phyloP scores from a whole-genome alignment of 2,888 invertebrate genomes.

The Theristus sp. region DNA sequence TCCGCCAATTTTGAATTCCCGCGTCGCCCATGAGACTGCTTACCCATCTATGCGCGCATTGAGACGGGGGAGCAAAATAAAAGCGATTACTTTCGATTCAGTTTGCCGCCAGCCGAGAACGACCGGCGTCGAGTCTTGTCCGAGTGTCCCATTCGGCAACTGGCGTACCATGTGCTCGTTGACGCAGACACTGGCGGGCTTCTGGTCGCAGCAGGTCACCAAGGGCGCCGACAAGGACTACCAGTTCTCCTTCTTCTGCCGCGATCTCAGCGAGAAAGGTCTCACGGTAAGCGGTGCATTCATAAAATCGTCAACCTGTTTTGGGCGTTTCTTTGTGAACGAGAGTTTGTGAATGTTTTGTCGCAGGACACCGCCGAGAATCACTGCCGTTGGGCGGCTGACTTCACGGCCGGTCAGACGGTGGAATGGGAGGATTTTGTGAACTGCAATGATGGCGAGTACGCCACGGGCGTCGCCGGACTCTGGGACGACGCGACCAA shows the following conservation, averaged over 20 bases:
- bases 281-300: background rate
- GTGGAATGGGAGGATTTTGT: background rate
- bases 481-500: background rate
- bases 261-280: background rate
- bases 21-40: no score
- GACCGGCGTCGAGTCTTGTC: background rate
- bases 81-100: no score
- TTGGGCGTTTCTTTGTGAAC: background rate
- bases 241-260: background rate
- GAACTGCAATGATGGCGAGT: background rate
- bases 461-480: background rate
- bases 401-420: background rate
- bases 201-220: background rate
- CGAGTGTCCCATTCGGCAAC: background rate
- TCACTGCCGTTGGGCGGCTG: background rate
- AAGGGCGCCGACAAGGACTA: background rate
- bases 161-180: background rate
- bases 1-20: no score
- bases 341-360: no score
- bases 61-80: no score
- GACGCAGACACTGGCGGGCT: background rate
- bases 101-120: background rate
- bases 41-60: no score
- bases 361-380: background rate
- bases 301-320: background rate